phyloP scores from a whole-genome alignment of 2,888 invertebrate genomes.

The Tridacna gigas region DNA sequence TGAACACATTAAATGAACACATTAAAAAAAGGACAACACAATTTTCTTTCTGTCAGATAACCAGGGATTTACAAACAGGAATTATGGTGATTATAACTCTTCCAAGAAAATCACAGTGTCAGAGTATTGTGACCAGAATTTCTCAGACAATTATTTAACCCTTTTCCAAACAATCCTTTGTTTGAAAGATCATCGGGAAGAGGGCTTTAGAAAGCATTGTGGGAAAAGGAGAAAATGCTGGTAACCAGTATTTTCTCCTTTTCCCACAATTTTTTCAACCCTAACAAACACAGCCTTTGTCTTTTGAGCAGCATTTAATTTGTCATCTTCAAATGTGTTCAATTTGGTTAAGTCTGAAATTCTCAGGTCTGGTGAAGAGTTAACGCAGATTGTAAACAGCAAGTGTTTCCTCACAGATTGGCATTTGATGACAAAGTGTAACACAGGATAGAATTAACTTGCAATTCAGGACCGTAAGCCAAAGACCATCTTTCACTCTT shows the following conservation, averaged over 20 bases:
- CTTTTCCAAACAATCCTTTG: no score
- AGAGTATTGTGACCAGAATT: constrained; percentile 16
- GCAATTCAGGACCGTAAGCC: constrained; percentile 12
- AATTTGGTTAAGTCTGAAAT: no score
- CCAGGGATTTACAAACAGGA: constrained; percentile 6
- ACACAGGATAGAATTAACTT: constrained; percentile 12
- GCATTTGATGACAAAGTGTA: constrained; percentile 14
- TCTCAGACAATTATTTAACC: constrained; percentile 25
- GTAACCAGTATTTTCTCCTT: no score
- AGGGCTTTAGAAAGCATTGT: no score
- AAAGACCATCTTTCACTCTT: constrained; percentile 4
- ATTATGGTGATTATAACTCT: constrained; percentile 29
- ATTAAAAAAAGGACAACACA: constrained; percentile 15
- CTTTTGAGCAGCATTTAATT: no score
- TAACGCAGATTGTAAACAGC: constrained; percentile 22
- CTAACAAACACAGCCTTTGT: no score
- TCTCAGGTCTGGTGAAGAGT: no score
- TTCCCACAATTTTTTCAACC: no score
- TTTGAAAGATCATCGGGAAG: no score
- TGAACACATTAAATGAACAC: neutral
- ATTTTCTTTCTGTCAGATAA: constrained; percentile 28
- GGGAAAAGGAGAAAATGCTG: no score
- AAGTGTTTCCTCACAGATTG: constrained; percentile 5
- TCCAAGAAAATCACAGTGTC: constrained; percentile 16
- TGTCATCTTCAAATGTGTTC: no score